Percentiles rank a stretch among this genome's conserved stretches.
Conservation (phyloP, 1,140 invertebrate genomes). For the Planococcus citri region DNA sequence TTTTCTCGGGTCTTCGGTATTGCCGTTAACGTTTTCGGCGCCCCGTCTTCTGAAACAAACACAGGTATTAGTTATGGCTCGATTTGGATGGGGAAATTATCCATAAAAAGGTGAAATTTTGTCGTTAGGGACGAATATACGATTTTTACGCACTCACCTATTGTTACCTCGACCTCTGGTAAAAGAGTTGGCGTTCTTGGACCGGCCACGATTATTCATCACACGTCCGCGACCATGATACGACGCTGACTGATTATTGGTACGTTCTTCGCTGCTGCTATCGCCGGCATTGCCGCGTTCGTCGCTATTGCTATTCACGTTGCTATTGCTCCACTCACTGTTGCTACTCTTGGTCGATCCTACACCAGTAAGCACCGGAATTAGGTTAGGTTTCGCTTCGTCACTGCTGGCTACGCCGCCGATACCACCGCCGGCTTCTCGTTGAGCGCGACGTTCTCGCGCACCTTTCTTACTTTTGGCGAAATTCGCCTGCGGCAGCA, state of each 20-base stretch:
- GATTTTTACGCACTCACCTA: neutral
- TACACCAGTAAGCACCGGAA: too few species aligned
- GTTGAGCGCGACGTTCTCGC: neutral
- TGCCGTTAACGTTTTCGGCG: constrained; percentile 22
- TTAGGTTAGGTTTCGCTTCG: too few species aligned
- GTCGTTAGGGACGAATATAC: neutral
- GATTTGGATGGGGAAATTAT: neutral
- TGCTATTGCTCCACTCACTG: neutral
- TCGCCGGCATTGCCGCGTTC: constrained; percentile 19
- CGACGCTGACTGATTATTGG: neutral
- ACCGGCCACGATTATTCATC: constrained; percentile 24
- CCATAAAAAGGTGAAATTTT: too few species aligned
- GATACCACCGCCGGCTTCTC: neutral
- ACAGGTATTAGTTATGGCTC: too few species aligned
- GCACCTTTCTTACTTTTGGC: neutral
- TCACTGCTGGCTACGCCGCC: too few species aligned
- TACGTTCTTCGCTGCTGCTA: constrained; percentile 20
- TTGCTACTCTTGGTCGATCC: neutral
- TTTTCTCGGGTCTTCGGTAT: constrained; percentile 10
- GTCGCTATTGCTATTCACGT: neutral
- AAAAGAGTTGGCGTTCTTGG: constrained; percentile 28
- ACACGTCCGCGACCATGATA: constrained; percentile 21
- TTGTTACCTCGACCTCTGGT: constrained; percentile 25
- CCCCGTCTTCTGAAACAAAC: neutral
- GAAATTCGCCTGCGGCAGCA: neutral